These are phyloP conservation scores for Drosophila bocki DNA, from an alignment of 1,140 invertebrate genomes.

Conservation along the genomic window DNA sequence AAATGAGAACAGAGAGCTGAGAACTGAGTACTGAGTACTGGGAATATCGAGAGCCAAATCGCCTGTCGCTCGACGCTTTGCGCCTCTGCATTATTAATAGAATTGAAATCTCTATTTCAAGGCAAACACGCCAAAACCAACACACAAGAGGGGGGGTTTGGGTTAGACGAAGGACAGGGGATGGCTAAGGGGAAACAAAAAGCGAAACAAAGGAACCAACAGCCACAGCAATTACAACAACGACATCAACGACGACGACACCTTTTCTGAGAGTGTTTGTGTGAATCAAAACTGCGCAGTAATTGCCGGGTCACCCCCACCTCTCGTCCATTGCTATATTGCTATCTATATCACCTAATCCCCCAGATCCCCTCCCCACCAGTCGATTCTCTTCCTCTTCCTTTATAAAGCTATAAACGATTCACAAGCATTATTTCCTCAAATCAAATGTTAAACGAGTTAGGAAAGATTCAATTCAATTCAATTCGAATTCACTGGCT, in stretches of 20 bases:
- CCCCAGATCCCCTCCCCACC: background rate
- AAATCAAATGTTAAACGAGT: constrained; percentile 55
- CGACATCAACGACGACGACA: constrained; percentile 41
- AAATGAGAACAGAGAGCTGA: constrained; percentile 25
- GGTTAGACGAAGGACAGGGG: background rate
- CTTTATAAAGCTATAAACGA: constrained; percentile 34
- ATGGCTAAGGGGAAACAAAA: constrained; percentile 7
- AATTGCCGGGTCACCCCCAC: constrained; percentile 52
- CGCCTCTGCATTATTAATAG: constrained; percentile 77
- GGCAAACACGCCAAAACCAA: constrained; percentile 47
- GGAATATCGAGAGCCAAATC: constrained; percentile 44
- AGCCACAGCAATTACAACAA: constrained; percentile 59
- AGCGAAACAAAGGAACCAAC: constrained; percentile 62
- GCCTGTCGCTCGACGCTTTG: constrained; percentile 39
- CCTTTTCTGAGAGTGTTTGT: constrained; percentile 35
- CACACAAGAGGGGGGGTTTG: background rate
- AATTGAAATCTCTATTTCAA: constrained; percentile 77
- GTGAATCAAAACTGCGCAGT: constrained; percentile 73
- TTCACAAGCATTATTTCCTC: constrained; percentile 62
- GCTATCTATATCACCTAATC: constrained; percentile 19
- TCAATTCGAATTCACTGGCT: constrained; percentile 7
- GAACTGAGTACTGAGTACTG: constrained; percentile 13
- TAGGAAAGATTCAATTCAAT: constrained; percentile 9
- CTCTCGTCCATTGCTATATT: background rate
- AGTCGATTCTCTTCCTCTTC: constrained; percentile 10